Evolutionary conservation across 2,888 invertebrate species (phyloP), one percentile per base, ranked within the genome.

Genomic region (Crioceris asparagi): DNA sequence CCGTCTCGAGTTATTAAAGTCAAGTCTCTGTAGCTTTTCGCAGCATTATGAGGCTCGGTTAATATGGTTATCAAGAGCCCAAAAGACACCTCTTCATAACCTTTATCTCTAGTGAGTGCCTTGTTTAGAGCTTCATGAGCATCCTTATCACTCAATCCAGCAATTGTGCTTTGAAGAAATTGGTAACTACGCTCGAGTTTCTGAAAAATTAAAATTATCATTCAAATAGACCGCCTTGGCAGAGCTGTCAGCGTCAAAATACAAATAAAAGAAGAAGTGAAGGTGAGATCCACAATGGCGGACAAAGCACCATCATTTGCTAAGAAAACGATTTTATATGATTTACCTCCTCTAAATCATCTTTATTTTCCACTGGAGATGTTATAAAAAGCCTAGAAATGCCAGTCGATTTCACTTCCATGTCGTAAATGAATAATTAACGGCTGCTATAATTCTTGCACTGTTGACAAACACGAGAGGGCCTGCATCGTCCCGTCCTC

Each of bases 41-140:
- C 71, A 26, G 88, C 87, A 63, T 79, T 78, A 46, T 75, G 74
- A 39, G 84, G 82, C 61, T 96, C 93, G 15, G 84, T 82, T 46
- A 96, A 72, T 55, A 94, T 90, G 39, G 79, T 78, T 64, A 86
- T 86, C 41, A 96, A 69, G 61, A 96, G 76, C 35, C 94, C 96
- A 48, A 92, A 67, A 36, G 87, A 90, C 41, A 93, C 83, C 57
- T 96, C 94, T 64, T 96, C 94, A 69, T 93, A 91, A 56, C 83
- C 84, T 54, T 75, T 76, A 47, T 85, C 85, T 65, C 90, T 88
- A 60, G 86, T 81, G 47, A 91, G 84, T 44, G 88, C 82, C 63
- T 83, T 86, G 60, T 87, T 90, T 34, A 94, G 72, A 18, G 83
- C 82, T 63, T 94, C 93, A 62, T 93, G 92, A 54, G 86, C 81